A percentile compares a stretch with the other conserved stretches of the same genome.
phyloP scores from a whole-genome alignment of 1,140 invertebrate species.

The Phthorimaea operculella region DNA sequence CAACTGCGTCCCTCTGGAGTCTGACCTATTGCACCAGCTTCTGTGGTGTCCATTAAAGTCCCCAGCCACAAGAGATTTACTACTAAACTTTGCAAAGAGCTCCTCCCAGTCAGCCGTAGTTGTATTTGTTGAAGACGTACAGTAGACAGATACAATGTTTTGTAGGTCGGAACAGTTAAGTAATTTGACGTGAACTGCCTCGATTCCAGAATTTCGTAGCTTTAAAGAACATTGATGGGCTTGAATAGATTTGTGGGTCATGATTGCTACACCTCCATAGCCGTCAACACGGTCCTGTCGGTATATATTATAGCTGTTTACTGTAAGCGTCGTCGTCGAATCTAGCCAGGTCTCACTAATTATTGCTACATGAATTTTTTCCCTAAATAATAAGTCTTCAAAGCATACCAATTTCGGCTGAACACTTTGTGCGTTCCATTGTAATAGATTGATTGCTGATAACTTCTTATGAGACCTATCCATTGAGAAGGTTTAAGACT shows the following conservation, averaged over 20 bases:
- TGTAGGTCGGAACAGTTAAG: constrained; percentile 12
- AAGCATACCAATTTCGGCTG: constrained; percentile 8
- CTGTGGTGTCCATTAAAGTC: constrained; percentile 19
- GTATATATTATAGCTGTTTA: constrained; percentile 10
- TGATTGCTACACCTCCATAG: constrained; percentile 14
- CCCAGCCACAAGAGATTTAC: constrained; percentile 11
- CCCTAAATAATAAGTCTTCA: constrained; percentile 3
- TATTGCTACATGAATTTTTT: constrained; percentile 14
- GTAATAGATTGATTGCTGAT: constrained; percentile 5
- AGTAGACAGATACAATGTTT: constrained; percentile 13
- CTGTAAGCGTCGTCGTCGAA: not conserved
- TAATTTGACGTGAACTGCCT: constrained; percentile 9
- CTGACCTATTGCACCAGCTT: constrained; percentile 14
- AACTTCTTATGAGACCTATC: not conserved
- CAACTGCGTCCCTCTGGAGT: constrained; percentile 11
- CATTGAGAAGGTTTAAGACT: not conserved
- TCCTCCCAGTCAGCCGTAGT: constrained; percentile 14
- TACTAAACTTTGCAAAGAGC: constrained; percentile 6
- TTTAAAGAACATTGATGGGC: not conserved
- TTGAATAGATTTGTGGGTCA: constrained; percentile 16
- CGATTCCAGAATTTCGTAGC: constrained; percentile 10
- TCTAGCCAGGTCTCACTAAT: constrained; percentile 16
- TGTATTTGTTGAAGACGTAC: constrained; percentile 10
- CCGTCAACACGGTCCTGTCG: constrained; percentile 9
- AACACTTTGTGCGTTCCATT: constrained; percentile 16